Base-by-base conservation (phyloP, 2,888 invertebrate species). In the Dascillus cervinus region DNA sequence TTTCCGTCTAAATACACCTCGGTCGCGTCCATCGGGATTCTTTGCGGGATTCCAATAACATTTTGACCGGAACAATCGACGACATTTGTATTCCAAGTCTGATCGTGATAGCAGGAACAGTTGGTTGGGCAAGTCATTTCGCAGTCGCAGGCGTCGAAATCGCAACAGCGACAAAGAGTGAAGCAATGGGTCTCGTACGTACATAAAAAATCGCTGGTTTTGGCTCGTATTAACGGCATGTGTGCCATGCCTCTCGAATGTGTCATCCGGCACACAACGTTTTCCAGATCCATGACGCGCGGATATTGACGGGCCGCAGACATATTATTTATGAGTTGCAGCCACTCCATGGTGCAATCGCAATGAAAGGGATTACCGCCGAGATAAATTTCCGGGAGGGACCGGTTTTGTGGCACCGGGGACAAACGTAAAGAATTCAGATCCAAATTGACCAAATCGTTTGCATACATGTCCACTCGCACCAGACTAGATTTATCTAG, bases 291-390 rank as follows among this genome's bases (percentile, higher is more conserved):
- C 77, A 89, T 86, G 50, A 92, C 82, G 37, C 80, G 75, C 29
- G 92, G 89, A 59, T 90, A 85, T 60, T 88, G 88, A 29, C 86
- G 72, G 50, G 82, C 77, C 20, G 77, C 74, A 41, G 85, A 85
- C 73, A 86, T 79, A 64, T 85, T 86, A 65, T 90, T 90, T 64
- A 90, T 82, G 33, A 84, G 75, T 47, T 89, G 89, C 53, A 92
- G 68, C 94, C 94, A 95, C 62, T 91, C 91, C 89, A 94, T 89
- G 41, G 84, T 82, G 68, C 95, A 94, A 60, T 92, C 90, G 67
- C 94, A 95, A 53, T 86, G 81, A 66, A 94, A 89, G 8, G 94
- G 92, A 65, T 95, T 95, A 26, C 87, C 88, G 41, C 88, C 90
- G 46, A 94, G 73, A 62, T 88, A 90, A 64, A 94, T 86, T 62